Percentiles rank a stretch among this genome's conserved stretches.
phyloP scores from a whole-genome alignment of 2,113 vertebrate species.

The Cryptotis parvus region DNA sequence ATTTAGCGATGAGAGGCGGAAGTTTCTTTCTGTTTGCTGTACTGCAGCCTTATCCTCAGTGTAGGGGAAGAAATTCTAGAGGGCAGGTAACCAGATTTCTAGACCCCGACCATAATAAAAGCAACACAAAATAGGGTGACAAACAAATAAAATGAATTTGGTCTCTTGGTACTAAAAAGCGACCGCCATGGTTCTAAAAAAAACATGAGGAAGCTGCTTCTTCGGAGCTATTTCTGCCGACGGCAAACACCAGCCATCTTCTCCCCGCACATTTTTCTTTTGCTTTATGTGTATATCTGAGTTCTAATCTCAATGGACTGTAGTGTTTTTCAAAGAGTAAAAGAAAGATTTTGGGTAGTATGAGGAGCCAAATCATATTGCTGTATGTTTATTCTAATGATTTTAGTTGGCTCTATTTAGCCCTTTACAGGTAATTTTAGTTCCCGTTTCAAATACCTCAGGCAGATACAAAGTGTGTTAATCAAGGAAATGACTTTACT shows the following conservation, averaged over 20 bases:
- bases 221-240: background rate
- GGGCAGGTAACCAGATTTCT: background rate
- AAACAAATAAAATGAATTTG: background rate
- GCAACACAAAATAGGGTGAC: background rate
- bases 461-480: too few species aligned
- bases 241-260: too few species aligned
- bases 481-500: background rate
- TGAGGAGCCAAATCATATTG: background rate
- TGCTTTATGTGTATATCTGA: too few species aligned
- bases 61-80: background rate
- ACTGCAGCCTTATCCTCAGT: too few species aligned
- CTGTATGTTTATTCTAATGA: background rate
- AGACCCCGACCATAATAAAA: background rate
- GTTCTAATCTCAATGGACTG: background rate
- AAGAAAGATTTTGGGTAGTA: background rate
- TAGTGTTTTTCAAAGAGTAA: background rate
- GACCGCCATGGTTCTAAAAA: too few species aligned
- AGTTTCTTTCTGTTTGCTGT: too few species aligned
- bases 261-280: too few species aligned
- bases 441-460: too few species aligned
- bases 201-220: background rate
- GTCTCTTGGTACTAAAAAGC: background rate
- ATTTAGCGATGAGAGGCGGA: too few species aligned
- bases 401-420: background rate
- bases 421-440: background rate